Evolutionary conservation across 1,140 invertebrate species (phyloP).

Genomic region (Subanguina moxae): DNA sequence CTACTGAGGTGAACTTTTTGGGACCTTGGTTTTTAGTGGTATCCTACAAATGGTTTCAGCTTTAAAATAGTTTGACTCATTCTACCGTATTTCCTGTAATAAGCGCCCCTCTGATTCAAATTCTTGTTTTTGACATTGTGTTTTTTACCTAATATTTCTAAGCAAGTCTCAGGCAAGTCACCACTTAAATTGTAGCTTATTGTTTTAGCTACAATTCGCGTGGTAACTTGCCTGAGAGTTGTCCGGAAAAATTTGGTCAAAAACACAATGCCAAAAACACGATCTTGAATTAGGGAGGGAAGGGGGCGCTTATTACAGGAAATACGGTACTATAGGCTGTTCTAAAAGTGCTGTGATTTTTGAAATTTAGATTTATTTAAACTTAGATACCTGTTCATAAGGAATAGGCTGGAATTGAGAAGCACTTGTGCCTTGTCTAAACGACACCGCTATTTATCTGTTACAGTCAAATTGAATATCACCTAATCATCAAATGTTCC

Average conservation of each 20-base stretch:
- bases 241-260: too few relatives aligned
- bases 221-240: too few relatives aligned
- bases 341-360: background rate
- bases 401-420: conserved; percentile 45
- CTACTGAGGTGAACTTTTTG: conserved; percentile 83
- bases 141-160: background rate
- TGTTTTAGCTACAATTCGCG: too few relatives aligned
- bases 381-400: conserved; percentile 36
- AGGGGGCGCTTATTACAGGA: too few relatives aligned
- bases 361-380: too few relatives aligned
- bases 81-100: too few relatives aligned
- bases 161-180: background rate
- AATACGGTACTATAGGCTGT: background rate
- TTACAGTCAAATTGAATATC: conserved; percentile 62
- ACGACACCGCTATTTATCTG: background rate
- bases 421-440: conserved; percentile 58
- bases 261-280: too few relatives aligned
- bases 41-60: background rate
- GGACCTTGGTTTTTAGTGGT: conserved; percentile 24
- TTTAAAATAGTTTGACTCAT: background rate
- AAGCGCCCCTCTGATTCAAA: too few relatives aligned
- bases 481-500: conserved; percentile 80
- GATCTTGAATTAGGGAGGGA: too few relatives aligned
- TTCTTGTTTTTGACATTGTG: too few relatives aligned
- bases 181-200: too few relatives aligned